phyloP scores from a whole-genome alignment of 2,797 vertebrate species.

The Presbytis comata region DNA sequence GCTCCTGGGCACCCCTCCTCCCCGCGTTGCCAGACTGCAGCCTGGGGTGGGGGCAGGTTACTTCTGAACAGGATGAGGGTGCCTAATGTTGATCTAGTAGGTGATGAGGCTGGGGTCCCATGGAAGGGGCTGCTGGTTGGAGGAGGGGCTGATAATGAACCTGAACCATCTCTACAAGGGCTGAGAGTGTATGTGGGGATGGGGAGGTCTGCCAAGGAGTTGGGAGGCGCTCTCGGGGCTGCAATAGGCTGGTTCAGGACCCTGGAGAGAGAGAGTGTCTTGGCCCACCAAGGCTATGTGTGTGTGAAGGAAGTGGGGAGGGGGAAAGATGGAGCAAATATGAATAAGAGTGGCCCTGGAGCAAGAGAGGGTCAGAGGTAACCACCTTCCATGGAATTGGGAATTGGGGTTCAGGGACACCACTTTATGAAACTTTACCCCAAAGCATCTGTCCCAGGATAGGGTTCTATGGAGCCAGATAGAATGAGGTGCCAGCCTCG shows the following conservation, averaged over 20 bases:
- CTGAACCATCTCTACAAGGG: background rate
- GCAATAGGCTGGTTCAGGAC: constrained; percentile 38
- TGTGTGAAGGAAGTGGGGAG: background rate
- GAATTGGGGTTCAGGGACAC: background rate
- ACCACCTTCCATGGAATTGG: background rate
- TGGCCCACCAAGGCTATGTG: background rate
- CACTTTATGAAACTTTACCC: constrained; percentile 42
- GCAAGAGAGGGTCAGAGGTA: background rate
- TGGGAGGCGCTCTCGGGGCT: background rate
- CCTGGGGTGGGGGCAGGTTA: background rate
- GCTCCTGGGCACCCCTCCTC: background rate
- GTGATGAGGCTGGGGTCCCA: background rate
- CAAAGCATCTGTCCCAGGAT: constrained; percentile 33
- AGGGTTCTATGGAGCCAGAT: background rate
- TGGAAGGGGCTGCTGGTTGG: background rate
- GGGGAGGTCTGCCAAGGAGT: constrained; percentile 1
- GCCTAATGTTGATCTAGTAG: background rate
- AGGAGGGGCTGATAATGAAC: background rate
- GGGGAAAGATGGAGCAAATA: background rate
- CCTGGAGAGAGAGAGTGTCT: background rate
- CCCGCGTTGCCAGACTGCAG: background rate
- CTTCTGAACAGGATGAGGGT: background rate
- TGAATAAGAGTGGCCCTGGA: background rate
- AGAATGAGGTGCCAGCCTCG: background rate
- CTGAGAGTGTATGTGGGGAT: background rate